Base-by-base conservation (phyloP, 2,888 invertebrate species). In the Drosophila prostipennis region DNA sequence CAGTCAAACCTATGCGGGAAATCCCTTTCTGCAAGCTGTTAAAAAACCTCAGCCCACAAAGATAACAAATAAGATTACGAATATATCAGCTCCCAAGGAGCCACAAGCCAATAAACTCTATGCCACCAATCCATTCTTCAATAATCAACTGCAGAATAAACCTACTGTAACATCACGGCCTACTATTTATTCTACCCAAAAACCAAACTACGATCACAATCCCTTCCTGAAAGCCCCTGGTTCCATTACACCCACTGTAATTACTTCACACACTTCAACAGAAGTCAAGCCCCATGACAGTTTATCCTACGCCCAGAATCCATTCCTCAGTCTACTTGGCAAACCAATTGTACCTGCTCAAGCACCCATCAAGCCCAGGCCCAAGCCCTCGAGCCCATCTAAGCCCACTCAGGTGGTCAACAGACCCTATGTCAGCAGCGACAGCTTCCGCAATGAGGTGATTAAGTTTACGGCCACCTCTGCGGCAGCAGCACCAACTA, bases 341-440 rank as follows among this genome's bases (percentile, higher is more conserved):
- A 74, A 60, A 16, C 67, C 77, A 13, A 16, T 34, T 4, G 39
- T 23, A 53, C 57, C 68, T 39, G 37, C 55, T 37, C 64, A 55
- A 61, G 37, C 56, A 46, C 19, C 39, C 34, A 39, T 54, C 36
- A 68, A 63, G 26, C 48, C 72, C 6, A 59, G 53, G 19, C 6
- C 36, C 32, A 68, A 7, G 29, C 72, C 81, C 11, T n/a, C 48
- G 32, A 63, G 26, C 14, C 34, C 57, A 54, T 40, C 57, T 54
- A 58, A 57, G 39, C 37, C 43, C n/a, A 53, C 58, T 39, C 48
- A 63, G 19, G 56, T 63, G 55, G 55, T 69, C 19, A 52, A 52
- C 32, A 73, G 70, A 34, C 58, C 73, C 34, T 89, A 87, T 53
- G 63, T 81, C 23, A 79, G 76, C 32, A 89, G 87, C 69, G 75